Evolutionary conservation across 2,888 invertebrate genomes (phyloP).

Genomic region (Pemphredon lugubris): DNA sequence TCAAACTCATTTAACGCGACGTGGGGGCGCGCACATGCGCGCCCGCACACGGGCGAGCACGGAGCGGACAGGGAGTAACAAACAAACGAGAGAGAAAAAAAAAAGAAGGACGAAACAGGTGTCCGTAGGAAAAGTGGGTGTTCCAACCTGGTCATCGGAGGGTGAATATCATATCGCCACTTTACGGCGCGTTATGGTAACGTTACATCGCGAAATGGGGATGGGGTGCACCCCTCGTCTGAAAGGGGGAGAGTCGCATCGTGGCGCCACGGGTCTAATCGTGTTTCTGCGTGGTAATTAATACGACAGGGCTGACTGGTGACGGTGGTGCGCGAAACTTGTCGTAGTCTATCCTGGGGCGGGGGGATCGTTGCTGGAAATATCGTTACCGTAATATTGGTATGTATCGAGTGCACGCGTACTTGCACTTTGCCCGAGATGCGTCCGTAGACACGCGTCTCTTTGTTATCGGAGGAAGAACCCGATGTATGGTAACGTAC

Average conservation of each 20-base stretch:
- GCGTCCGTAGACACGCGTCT: too few species aligned
- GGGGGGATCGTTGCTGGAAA: background rate
- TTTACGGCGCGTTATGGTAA: slow-evolving; percentile 71
- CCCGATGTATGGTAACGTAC: too few species aligned
- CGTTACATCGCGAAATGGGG: slow-evolving; percentile 43
- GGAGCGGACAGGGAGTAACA: too few species aligned
- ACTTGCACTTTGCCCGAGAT: too few species aligned
- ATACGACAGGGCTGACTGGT: slow-evolving; percentile 46
- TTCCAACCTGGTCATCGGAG: slow-evolving; percentile 54
- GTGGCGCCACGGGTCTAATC: slow-evolving; percentile 53
- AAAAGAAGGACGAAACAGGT: slow-evolving; percentile 72
- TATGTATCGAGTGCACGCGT: too few species aligned
- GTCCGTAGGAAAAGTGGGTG: slow-evolving; percentile 71
- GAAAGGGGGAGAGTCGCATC: slow-evolving; percentile 9
- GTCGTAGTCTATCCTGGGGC: background rate
- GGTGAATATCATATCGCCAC: slow-evolving; percentile 77
- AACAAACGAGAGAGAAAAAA: too few species aligned
- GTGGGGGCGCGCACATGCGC: slow-evolving; percentile 25
- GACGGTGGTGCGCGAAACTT: slow-evolving; percentile 24
- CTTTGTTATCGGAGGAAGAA: too few species aligned
- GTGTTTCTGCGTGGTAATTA: slow-evolving; percentile 58
- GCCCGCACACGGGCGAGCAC: slow-evolving; percentile 15
- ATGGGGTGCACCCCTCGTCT: slow-evolving; percentile 11
- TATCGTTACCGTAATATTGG: background rate
- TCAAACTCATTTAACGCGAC: slow-evolving; percentile 64